Evolutionary conservation across 2,888 invertebrate genomes (phyloP).

Genomic region (Lumbricus terrestris): DNA sequence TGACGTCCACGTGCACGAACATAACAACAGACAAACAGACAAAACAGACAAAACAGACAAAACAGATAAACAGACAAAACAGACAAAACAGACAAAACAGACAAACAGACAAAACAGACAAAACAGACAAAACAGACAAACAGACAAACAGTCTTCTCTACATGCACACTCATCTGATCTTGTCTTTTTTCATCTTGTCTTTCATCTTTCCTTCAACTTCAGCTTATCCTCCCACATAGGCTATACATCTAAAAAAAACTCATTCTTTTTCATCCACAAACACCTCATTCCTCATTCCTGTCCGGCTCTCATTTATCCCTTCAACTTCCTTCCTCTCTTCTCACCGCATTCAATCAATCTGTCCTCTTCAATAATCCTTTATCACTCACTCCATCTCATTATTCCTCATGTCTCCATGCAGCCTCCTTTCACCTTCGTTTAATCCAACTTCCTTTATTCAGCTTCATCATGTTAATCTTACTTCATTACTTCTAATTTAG

Average conservation of each 20-base stretch:
- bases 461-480: not conserved
- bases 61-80: no score
- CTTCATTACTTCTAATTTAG: not conserved
- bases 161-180: no score
- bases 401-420: not conserved
- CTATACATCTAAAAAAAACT: not conserved
- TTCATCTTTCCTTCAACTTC: not conserved
- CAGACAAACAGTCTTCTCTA: not conserved
- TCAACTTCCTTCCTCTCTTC: not conserved
- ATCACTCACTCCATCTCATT: not conserved
- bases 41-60: no score
- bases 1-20: no score
- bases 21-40: no score
- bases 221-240: not conserved
- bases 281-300: not conserved
- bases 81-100: no score
- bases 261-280: not conserved
- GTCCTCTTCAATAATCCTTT: not conserved
- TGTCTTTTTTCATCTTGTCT: not conserved
- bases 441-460: not conserved
- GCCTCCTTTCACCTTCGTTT: not conserved
- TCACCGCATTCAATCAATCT: not conserved
- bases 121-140: no score
- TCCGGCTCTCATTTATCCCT: not conserved
- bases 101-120: no score